A percentile compares a stretch with the other conserved stretches of the same genome.
Evolutionary conservation across 2,113 vertebrate genomes (phyloP).

Genomic region (Girardinichthys multiradiatus): DNA sequence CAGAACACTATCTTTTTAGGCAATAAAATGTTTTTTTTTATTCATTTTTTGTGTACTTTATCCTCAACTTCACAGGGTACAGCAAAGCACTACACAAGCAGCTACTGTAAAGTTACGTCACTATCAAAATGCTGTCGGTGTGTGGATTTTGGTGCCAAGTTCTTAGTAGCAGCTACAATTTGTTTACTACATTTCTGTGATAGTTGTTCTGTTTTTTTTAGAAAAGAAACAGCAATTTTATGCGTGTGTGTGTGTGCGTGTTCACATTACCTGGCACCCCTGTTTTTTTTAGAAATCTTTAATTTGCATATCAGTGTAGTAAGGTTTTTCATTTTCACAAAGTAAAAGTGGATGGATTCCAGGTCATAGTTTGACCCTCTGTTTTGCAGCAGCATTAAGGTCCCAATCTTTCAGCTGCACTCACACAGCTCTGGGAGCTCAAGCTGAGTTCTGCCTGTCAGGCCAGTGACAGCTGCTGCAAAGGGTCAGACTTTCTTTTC

Average conservation of each 20-base stretch:
- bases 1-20: slow-evolving; percentile 43
- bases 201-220: slow-evolving; percentile 1
- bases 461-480: slow-evolving; percentile 12
- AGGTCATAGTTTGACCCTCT: not conserved
- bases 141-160: slow-evolving; percentile 53
- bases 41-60: slow-evolving; percentile 45
- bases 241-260: too few species aligned
- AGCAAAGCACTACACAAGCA: slow-evolving; percentile 71
- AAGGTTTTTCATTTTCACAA: not conserved
- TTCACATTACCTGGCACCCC: too few species aligned
- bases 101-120: slow-evolving; percentile 65
- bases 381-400: not conserved
- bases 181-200: slow-evolving; percentile 24
- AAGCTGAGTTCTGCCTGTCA: slow-evolving; percentile 18
- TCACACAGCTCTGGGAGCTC: slow-evolving; percentile 24
- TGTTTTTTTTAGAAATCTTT: not conserved
- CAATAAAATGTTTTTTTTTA: slow-evolving; percentile 45
- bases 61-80: slow-evolving; percentile 56
- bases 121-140: slow-evolving; percentile 70
- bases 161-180: slow-evolving; percentile 66
- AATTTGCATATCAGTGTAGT: not conserved
- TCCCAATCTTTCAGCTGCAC: not conserved
- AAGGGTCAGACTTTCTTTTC: not conserved
- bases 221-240: not conserved
- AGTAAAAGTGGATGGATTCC: slow-evolving; percentile 2